Evolutionary conservation across 2,797 vertebrate species (phyloP), one percentile per base, ranked within the genome.

Genomic region (Anguilla megastoma): DNA sequence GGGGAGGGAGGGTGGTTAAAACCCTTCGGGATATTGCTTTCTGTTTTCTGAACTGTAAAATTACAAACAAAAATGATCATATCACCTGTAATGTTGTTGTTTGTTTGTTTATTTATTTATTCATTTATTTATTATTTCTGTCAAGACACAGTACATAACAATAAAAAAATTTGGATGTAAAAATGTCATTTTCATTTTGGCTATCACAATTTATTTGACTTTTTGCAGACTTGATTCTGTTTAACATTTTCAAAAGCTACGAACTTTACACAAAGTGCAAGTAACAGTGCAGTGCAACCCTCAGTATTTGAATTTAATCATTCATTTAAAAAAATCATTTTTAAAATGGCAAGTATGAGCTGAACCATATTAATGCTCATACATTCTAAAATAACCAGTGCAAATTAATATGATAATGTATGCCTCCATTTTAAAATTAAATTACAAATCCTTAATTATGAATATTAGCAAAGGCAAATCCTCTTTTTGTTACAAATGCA

Each of bases 1-100:
- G 56, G 95, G 95, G 93, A 95, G 94, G 94, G 94, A 96, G 90
- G 88, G 92, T 93, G 92, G 94, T 96, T 96, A 96, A 95, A 95
- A 92, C 93, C 94, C 93, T 94, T 93, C 91, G 91, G 90, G 88
- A 90, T 52, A 85, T 71, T 54, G 50, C 24, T 85, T 88, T 66
- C 58, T 82, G 85, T 66, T 88, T n/a, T 79, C 60, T 69, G 85
- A 71, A 18, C 87, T 60, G 48, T 76, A 85, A 85, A 58, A 56
- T 63, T 5, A 76, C 52, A 88, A 48, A 71, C 52, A 54, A 85
- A 85, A 88, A 79, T 50, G 45, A 58, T 58, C 63, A 33, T 8
- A 45, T 33, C 18, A 71, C 27, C 41, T 66, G 66, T 50, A 33
- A 14, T 88, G 12, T 14, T 66, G 30, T 79, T 88, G 14, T 33